Evolutionary conservation across 1,140 invertebrate genomes (phyloP), one percentile per base, ranked within the genome.

Genomic region (Formica selysi): DNA sequence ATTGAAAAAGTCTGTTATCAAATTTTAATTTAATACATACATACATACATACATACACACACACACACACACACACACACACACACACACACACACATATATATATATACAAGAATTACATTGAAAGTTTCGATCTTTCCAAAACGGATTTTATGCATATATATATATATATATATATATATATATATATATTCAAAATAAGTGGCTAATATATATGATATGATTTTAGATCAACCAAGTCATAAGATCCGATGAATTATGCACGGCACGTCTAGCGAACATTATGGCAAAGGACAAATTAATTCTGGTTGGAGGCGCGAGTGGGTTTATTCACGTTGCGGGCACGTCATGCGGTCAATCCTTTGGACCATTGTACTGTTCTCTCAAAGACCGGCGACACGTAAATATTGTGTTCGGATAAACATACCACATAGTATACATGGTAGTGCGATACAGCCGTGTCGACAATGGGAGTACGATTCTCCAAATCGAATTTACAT

Each of bases 391-490:
- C 81, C 81, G 41, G 48, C 81, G 22, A 16, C n/a, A 38, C 44
- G 73, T 62, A 85, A 85, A 85, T 85, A 78, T 78, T 85, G 81
- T 65, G 29, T 65, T 41, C 81, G 44, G 26, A 73, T 85, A 85
- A 85, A 85, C 73, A 26, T 54, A 48, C 26, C 19, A 61, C 68
- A 19, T 19, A 38, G 41, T 51, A 71, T 81, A 81, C 67, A 57
- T 38, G 54, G 32, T 32, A 13, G 16, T 10, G 16, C 54, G 36
- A 44, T 32, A 44, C 54, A 26, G 22, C 19, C 51, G 13, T 41
- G 67, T 32, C 51, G 54, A 57, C 67, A 61, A 61, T 73, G 78
- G 32, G 67, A 32, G 26, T 22, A 38, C 54, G 26, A 48, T 26
- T 48, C 38, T 41, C 16, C 22, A 29, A 36, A 61, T 13, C 11